Conservation (phyloP, 2,113 vertebrate genomes). For the Panthera tigris region DNA sequence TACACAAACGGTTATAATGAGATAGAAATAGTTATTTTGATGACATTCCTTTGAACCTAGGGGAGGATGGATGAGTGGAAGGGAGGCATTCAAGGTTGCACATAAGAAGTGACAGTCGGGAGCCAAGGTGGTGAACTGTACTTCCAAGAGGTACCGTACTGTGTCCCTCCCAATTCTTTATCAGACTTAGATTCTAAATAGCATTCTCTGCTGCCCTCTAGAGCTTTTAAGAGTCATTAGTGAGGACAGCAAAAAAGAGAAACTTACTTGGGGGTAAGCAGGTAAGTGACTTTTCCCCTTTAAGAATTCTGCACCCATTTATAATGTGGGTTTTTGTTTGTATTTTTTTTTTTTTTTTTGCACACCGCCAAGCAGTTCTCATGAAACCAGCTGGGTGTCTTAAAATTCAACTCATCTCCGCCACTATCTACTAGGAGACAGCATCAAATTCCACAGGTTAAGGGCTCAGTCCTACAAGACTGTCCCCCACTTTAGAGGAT, state of each 20-base stretch:
- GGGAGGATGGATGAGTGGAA: background rate
- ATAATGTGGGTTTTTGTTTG: background rate
- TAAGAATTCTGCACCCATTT: background rate
- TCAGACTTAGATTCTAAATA: background rate
- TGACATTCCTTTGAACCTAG: background rate
- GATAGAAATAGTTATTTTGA: background rate
- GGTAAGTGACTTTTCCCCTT: no score
- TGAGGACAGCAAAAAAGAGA: background rate
- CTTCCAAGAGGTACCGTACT: background rate
- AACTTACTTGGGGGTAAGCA: background rate
- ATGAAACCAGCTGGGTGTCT: background rate
- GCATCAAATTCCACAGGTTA: background rate
- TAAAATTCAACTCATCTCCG: background rate
- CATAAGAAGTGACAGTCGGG: background rate
- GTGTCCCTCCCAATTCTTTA: background rate
- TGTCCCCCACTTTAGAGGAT: background rate
- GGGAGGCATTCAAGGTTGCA: background rate
- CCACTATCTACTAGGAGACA: background rate
- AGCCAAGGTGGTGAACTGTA: background rate
- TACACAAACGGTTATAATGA: background rate
- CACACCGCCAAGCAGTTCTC: background rate
- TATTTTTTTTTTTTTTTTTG: background rate
- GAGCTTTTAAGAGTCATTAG: background rate
- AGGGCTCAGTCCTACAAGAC: background rate
- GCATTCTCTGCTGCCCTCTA: conserved; percentile 54